phyloP scores from a whole-genome alignment of 2,797 vertebrate genomes.

The Oceanodroma leucorhoa region DNA sequence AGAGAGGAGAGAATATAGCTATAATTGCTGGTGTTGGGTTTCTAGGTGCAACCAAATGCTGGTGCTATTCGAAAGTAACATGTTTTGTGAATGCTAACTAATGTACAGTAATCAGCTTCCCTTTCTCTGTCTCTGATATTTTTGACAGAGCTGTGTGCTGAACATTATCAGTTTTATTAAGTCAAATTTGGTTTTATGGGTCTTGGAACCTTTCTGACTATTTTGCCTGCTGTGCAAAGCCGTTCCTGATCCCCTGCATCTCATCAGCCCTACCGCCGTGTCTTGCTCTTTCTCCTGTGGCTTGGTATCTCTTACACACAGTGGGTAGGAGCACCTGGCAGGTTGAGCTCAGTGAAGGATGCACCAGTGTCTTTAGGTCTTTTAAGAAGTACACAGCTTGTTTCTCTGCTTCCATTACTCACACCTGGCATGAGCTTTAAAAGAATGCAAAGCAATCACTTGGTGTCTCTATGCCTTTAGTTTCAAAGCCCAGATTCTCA shows the following conservation, averaged over 20 bases:
- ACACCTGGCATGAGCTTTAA: neutral
- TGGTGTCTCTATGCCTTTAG: neutral
- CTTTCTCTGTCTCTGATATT: neutral
- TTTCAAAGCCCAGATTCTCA: neutral
- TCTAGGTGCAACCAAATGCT: neutral
- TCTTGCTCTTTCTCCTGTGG: neutral
- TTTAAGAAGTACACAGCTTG: neutral
- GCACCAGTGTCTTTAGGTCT: neutral
- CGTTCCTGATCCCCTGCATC: fast-evolving
- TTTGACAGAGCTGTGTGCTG: neutral
- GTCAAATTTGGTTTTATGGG: neutral
- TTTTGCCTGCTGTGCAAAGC: neutral
- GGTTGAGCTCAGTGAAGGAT: neutral
- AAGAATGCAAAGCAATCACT: neutral
- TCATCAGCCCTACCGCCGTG: fast-evolving
- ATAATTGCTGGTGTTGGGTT: neutral
- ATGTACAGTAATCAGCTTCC: neutral
- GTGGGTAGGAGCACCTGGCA: neutral
- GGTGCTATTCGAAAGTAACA: neutral
- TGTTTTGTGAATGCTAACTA: neutral
- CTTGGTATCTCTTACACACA: neutral
- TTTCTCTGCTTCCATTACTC: neutral
- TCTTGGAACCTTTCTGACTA: neutral
- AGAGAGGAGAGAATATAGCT: neutral
- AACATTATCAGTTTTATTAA: neutral